Base-by-base conservation (phyloP, 2,797 vertebrate species). In the Spinus pinus region DNA sequence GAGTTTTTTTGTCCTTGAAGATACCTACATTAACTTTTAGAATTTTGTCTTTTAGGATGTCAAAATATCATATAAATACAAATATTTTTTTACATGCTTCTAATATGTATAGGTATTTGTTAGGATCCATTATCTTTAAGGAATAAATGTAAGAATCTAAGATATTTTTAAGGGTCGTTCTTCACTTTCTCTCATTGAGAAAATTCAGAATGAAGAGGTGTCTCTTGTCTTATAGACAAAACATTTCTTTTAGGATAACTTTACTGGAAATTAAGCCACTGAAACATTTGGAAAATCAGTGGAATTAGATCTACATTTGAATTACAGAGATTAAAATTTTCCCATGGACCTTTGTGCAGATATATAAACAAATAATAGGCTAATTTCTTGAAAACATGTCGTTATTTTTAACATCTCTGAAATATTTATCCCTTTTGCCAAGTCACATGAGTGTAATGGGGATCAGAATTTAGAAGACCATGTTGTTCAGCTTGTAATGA, bases 341-440 rank as follows among this genome's bases (percentile, higher is more conserved):
- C 24, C 18, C 3, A 1, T 19, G 23, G 4, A 2, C 16, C 5
- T 44, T 4, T 46, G 2, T 19, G 3, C 8, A 27, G 7, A 27
- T 58, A 27, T 27, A 58, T 19, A 28, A 74, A 62, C 5, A 75
- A 83, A 46, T 50, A 5, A 7, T 49, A 24, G 49, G 51, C 2
- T 2, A 3, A 9, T 73, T 65, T 61, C 6, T 61, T 73, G 25
- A 67, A 58, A 89, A 67, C 30, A 1, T 10, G 2, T 35, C 62
- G 30, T 37, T 16, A 25, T 27, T 60, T 78, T 44, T 88, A 12
- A 44, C 5, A 35, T 30, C 21, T 70, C 33, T 21, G 15, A 81
- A 85, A 47, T 14, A 30, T 66, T 50, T 71, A 25, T 42, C 1
- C 5, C 5, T 87, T 79, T 79, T 85, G 2, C 9, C 18, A 66